Evolutionary conservation across 2,113 vertebrate species (phyloP).

Genomic region (Mellivora capensis): DNA sequence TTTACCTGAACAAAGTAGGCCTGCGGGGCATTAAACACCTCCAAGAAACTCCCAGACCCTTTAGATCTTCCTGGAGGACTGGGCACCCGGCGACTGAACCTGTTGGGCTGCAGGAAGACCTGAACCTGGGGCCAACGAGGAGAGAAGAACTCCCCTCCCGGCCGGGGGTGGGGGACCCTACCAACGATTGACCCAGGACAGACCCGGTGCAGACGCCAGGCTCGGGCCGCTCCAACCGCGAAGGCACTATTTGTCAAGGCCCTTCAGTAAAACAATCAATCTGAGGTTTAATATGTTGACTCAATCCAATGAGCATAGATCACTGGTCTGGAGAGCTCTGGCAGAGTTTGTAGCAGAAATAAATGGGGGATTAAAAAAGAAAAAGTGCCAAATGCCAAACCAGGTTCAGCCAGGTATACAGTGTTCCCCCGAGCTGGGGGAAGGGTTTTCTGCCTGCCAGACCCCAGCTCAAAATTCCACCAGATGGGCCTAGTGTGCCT

Average conservation of each 20-base stretch:
- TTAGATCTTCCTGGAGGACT: slow-evolving; percentile 70
- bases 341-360: not conserved
- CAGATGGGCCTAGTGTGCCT: too few relatives aligned
- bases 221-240: not conserved
- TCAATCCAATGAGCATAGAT: slow-evolving; percentile 60
- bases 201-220: not conserved
- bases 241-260: slow-evolving; percentile 60
- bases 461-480: not conserved
- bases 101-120: slow-evolving; percentile 68
- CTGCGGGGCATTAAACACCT: slow-evolving; percentile 82
- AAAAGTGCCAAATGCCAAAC: not conserved
- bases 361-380: slow-evolving; percentile 26
- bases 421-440: not conserved
- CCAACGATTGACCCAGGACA: not conserved
- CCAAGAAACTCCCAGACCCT: slow-evolving; percentile 65
- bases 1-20: slow-evolving; percentile 85
- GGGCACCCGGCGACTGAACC: slow-evolving; percentile 63
- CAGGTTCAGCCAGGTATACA: not conserved
- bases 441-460: not conserved
- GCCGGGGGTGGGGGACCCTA: not conserved
- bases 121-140: not conserved
- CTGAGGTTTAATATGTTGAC: slow-evolving; percentile 73
- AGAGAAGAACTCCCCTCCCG: not conserved
- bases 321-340: slow-evolving; percentile 39
- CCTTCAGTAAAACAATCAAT: slow-evolving; percentile 70